phyloP scores from a whole-genome alignment of 2,888 invertebrate genomes.

The Calameuta pallipes region DNA sequence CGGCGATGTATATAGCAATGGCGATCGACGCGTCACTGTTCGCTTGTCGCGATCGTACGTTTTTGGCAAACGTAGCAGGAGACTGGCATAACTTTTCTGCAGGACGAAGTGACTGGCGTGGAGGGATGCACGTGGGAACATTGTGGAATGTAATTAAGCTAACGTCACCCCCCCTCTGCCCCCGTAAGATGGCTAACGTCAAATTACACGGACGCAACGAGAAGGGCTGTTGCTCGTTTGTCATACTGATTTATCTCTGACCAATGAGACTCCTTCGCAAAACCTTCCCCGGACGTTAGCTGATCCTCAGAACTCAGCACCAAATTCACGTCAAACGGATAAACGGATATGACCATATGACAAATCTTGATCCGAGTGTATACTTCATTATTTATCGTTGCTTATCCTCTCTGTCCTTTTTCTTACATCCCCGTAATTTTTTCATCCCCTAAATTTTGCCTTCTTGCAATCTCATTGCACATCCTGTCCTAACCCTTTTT shows the following conservation, averaged over 20 bases:
- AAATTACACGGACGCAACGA: slow-evolving; percentile 49
- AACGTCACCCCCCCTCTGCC: slow-evolving; percentile 32
- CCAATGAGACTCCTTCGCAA: not conserved
- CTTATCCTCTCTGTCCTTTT: not conserved
- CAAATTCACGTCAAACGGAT: not conserved
- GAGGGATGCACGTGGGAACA: slow-evolving; percentile 25
- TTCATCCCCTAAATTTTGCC: too few relatives aligned
- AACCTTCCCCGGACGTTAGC: not conserved
- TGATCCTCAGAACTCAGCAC: not conserved
- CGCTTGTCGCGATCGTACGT: not conserved
- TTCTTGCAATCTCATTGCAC: too few relatives aligned
- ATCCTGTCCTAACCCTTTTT: not conserved
- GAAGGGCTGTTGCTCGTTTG: slow-evolving; percentile 34
- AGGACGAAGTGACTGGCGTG: slow-evolving; percentile 48
- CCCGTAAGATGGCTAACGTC: slow-evolving; percentile 53
- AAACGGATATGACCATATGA: too few relatives aligned
- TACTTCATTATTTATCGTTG: not conserved
- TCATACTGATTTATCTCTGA: slow-evolving; percentile 58
- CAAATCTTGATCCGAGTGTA: not conserved
- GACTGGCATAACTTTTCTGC: slow-evolving; percentile 46
- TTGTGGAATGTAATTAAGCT: slow-evolving; percentile 62
- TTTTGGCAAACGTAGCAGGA: not conserved
- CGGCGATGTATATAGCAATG: not conserved
- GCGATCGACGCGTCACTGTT: not conserved
- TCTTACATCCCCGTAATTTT: not conserved